Conservation (phyloP, 2,797 vertebrate genomes). For the Eleutherodactylus coqui region DNA sequence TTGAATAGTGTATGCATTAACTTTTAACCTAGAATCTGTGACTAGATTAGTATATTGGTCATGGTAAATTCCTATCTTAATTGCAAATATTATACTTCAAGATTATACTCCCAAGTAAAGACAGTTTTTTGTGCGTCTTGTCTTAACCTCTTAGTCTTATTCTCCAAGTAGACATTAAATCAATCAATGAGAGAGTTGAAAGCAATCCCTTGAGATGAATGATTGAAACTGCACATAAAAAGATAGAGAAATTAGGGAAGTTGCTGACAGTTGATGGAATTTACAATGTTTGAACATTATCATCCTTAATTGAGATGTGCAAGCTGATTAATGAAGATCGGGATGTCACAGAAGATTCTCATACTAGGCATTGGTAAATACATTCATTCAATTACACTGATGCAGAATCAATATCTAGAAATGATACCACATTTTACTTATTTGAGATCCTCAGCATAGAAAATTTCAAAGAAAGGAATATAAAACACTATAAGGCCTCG, state of each 20-base stretch:
- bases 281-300: slow-evolving; percentile 11
- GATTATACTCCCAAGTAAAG: neutral
- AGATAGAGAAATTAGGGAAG: neutral
- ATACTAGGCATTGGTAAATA: neutral
- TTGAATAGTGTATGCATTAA: neutral
- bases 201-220: neutral
- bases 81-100: neutral
- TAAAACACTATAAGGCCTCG: too few species aligned
- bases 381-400: neutral
- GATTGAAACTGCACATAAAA: neutral
- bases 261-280: neutral
- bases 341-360: neutral
- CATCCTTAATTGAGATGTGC: neutral
- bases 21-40: neutral
- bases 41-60: neutral
- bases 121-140: neutral
- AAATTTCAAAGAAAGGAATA: neutral
- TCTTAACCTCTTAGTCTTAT: neutral
- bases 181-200: slow-evolving; percentile 1
- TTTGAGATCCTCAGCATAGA: neutral
- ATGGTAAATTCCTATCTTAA: neutral
- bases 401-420: neutral
- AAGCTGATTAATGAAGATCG: neutral
- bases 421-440: neutral
- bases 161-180: neutral